A percentile compares a stretch with the other conserved stretches of the same genome.
phyloP scores from a whole-genome alignment of 2,113 vertebrate species.

The Sander vitreus region DNA sequence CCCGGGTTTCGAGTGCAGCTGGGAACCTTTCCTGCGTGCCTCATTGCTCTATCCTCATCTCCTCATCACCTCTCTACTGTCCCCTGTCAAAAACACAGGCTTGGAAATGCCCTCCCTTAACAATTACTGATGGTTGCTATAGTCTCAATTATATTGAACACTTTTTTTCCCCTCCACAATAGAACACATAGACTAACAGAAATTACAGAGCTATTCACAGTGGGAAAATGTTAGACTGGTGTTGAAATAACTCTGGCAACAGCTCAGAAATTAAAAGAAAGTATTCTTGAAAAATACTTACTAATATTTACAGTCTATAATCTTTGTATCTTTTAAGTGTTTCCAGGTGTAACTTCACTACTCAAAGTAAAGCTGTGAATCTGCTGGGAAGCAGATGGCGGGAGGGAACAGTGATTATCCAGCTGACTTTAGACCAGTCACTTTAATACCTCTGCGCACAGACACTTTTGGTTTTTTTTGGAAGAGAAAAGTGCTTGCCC shows the following conservation, averaged over 20 bases:
- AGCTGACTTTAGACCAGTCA: constrained; percentile 14
- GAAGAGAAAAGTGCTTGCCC: constrained; percentile 5
- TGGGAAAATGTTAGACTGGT: not conserved
- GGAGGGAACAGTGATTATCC: constrained; percentile 27
- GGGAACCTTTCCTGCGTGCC: not conserved
- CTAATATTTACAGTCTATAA: not conserved
- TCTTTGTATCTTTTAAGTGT: not conserved
- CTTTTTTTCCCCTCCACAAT: not conserved
- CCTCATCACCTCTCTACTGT: not conserved
- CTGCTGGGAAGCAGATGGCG: not conserved
- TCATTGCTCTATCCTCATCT: not conserved
- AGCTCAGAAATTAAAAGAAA: not conserved
- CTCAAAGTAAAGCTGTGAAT: not conserved
- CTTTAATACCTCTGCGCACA: constrained; percentile 25
- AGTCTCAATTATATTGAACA: not conserved
- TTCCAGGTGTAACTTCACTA: not conserved
- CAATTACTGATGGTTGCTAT: not conserved
- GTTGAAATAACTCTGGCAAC: not conserved
- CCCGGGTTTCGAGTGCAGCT: not conserved
- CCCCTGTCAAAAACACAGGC: not conserved
- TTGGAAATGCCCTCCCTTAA: not conserved
- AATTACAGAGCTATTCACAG: not conserved
- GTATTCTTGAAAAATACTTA: not conserved
- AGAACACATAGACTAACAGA: not conserved
- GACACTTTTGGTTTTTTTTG: not conserved